Base-by-base conservation (phyloP, 2,797 vertebrate species). In the Chanos chanos region DNA sequence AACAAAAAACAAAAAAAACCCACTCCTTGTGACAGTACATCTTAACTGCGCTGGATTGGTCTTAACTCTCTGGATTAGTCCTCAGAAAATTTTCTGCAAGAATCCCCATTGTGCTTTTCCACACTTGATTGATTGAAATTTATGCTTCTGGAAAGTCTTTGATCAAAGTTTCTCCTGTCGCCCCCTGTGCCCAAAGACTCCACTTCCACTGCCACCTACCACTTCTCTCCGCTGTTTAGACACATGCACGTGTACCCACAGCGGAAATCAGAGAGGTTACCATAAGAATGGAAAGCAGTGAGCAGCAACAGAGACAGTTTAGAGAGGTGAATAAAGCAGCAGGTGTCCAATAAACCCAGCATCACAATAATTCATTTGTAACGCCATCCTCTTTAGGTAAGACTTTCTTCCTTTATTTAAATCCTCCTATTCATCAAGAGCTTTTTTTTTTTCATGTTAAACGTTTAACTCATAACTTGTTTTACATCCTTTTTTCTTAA, bases 191-290 rank as follows among this genome's bases (percentile, higher is more conserved):
- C 65, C 36, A 65, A 70, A 73, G 52, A 44, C 58, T 63, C 28
- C 39, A 34, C 51, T n/a, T 66, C 39, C 64, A 13, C 34, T 54
- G 21, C 72, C 61, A 68, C 72, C 70, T 66, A 58, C 70, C 33
- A 33, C 62, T 33, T 44, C 31, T 53, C 30, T 66, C 49, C 33
- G 30, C 63, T 51, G 58, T 64, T 24, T 64, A 64, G 37, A 54
- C 41, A 49, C 37, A 64, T 45, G 40, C 64, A 41, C 22, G 45
- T 37, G 66, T 61, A 18, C 54, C 62, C 31, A 59, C 56, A 61
- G 56, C 64, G 68, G 74, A 77, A 75, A 73, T 73, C 55, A 72
- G 66, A 64, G 55, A 57, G 64, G 25, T 49, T 65, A 52, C 41
- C 30, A 59, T 68, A 66, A 68, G 69, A 72, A 61, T 69, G 63